A percentile compares a stretch with the other conserved stretches of the same genome.
These are phyloP conservation scores for Triplophysa siluroides DNA, from an alignment of 2,113 vertebrate species.

Conservation along the genomic window DNA sequence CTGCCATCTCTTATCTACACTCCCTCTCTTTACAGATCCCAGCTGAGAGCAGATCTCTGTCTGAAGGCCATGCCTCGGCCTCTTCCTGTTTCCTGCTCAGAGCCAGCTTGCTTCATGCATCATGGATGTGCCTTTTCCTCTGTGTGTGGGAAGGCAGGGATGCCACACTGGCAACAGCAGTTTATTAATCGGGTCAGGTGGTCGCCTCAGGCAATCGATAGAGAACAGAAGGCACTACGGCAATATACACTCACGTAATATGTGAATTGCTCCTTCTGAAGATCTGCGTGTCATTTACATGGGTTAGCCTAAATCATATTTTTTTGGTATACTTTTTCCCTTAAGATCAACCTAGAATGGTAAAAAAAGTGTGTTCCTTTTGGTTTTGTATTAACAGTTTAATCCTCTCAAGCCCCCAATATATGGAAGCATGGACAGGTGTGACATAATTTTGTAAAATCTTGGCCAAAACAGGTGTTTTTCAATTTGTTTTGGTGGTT, in stretches of 20 bases:
- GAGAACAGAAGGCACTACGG: conserved; percentile 35
- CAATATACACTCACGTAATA: too few relatives aligned
- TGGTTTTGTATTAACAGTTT: too few relatives aligned
- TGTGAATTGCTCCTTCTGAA: background rate
- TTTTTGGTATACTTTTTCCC: too few relatives aligned
- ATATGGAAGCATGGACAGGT: too few relatives aligned
- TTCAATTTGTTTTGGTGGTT: too few relatives aligned
- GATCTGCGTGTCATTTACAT: background rate
- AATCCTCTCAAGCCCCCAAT: too few relatives aligned
- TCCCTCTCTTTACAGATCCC: conserved; percentile 27
- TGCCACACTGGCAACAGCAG: conserved; percentile 35
- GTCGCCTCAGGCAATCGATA: conserved; percentile 49
- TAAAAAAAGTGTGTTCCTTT: too few relatives aligned
- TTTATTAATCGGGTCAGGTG: conserved; percentile 65
- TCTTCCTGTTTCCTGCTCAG: conserved; percentile 57
- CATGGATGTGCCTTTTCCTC: conserved; percentile 58
- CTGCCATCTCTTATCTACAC: background rate
- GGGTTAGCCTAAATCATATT: too few relatives aligned
- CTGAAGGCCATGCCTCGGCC: conserved; percentile 47
- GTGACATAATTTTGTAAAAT: too few relatives aligned
- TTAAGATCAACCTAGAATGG: too few relatives aligned
- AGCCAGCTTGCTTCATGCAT: conserved; percentile 61
- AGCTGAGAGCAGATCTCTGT: conserved; percentile 48
- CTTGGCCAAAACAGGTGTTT: too few relatives aligned
- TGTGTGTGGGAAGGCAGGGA: conserved; percentile 22